phyloP scores from a whole-genome alignment of 2,113 vertebrate species.

The Pandion haliaetus region DNA sequence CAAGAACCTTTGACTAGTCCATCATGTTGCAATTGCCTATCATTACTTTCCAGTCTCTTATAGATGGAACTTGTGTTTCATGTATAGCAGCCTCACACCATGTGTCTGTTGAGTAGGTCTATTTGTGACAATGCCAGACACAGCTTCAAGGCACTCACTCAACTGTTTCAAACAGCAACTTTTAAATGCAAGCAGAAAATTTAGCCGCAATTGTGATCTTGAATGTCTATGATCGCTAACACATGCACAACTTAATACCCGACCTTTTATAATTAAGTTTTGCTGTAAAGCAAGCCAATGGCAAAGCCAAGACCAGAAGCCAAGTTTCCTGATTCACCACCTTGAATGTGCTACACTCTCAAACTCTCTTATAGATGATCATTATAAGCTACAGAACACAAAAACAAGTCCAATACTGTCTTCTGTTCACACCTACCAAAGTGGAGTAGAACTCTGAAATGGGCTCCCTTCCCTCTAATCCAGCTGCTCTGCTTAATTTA shows the following conservation, averaged over 20 bases:
- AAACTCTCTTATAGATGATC: background rate
- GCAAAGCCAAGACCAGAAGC: background rate
- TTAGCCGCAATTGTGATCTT: background rate
- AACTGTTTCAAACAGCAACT: background rate
- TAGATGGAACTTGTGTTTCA: background rate
- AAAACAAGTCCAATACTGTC: background rate
- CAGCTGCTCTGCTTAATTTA: background rate
- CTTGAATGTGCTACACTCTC: background rate
- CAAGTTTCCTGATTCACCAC: background rate
- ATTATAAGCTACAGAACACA: background rate
- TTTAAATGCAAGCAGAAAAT: background rate
- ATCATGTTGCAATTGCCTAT: background rate
- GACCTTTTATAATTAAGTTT: background rate
- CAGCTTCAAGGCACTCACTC: background rate
- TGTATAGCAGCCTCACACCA: background rate
- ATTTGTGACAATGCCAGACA: background rate
- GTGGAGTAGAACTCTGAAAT: background rate
- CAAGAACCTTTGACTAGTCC: background rate
- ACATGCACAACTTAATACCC: background rate
- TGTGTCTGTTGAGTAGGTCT: background rate
- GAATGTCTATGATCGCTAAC: background rate
- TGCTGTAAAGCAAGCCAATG: background rate
- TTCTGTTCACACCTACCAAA: background rate
- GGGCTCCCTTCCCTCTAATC: background rate
- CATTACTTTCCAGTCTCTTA: background rate